Percentiles rank a stretch among this genome's conserved stretches.
Evolutionary conservation across 1,140 invertebrate species (phyloP).

Genomic region (Dendrolimus kikuchii): DNA sequence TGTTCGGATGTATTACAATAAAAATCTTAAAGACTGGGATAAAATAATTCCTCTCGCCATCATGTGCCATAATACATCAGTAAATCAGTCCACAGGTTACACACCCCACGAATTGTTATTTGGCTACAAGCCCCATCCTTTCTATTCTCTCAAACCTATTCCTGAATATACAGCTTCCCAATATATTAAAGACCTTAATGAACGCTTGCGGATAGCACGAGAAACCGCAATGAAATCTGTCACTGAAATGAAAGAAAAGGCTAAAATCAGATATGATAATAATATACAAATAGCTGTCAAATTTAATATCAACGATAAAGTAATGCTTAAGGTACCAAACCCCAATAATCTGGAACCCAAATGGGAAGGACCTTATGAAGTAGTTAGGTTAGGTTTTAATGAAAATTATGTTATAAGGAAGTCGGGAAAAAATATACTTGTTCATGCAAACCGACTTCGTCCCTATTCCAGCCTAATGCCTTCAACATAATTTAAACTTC

Average conservation of each 20-base stretch:
- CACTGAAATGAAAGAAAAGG: constrained; percentile 38
- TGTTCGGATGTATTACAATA: constrained; percentile 47
- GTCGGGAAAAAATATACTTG: constrained; percentile 20
- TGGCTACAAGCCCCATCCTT: constrained; percentile 40
- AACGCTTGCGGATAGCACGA: constrained; percentile 25
- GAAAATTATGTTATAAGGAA: constrained; percentile 36
- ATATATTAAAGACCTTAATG: constrained; percentile 32
- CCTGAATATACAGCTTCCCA: constrained; percentile 29
- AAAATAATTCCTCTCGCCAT: constrained; percentile 52
- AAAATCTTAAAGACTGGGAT: constrained; percentile 59
- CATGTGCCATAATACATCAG: constrained; percentile 62
- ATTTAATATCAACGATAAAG: constrained; percentile 24
- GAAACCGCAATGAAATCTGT: constrained; percentile 22
- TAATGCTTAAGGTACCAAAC: constrained; percentile 31
- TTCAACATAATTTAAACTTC: not conserved
- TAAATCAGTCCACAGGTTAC: constrained; percentile 36
- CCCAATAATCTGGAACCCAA: constrained; percentile 36
- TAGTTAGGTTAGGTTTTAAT: constrained; percentile 35
- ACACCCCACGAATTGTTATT: constrained; percentile 63
- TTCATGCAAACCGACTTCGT: constrained; percentile 23
- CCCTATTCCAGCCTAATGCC: not conserved
- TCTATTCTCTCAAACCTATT: constrained; percentile 25
- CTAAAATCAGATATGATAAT: constrained; percentile 29
- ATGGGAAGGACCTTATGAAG: constrained; percentile 40
- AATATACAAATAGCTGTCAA: constrained; percentile 29